Conservation (phyloP, 2,113 vertebrate genomes). For the Phyllostomus hastatus region DNA sequence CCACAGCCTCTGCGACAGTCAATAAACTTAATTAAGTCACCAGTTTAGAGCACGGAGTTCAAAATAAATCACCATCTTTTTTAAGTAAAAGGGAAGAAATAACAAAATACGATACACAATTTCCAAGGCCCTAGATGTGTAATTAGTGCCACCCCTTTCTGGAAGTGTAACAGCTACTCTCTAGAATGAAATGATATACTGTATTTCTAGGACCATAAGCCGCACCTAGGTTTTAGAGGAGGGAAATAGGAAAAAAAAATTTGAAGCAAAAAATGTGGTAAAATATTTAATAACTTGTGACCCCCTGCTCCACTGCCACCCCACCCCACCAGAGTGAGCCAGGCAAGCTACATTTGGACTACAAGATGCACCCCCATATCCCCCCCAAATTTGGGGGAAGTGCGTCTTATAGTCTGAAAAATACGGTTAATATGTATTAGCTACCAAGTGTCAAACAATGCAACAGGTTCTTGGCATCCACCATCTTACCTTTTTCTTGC, state of each 20-base stretch:
- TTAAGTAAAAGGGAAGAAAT: conserved; percentile 59
- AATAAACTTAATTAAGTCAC: conserved; percentile 78
- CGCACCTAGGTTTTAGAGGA: no score
- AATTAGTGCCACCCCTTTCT: not conserved
- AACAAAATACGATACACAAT: not conserved
- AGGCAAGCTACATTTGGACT: no score
- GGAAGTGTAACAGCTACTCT: not conserved
- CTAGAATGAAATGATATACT: not conserved
- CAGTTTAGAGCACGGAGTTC: conserved; percentile 77
- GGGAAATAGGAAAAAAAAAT: no score
- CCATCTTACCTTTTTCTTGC: not conserved
- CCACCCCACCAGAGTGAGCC: no score
- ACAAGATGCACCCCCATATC: no score
- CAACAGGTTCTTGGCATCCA: not conserved
- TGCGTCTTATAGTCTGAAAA: no score
- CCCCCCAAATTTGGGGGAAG: no score
- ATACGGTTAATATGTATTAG: not conserved
- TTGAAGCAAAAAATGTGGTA: no score
- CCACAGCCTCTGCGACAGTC: conserved; percentile 73
- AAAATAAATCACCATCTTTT: conserved; percentile 76
- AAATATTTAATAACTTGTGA: no score
- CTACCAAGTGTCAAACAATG: not conserved
- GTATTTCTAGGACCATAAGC: no score
- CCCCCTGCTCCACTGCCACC: no score
- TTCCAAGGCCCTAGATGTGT: not conserved